Evolutionary conservation across 2,797 vertebrate genomes (phyloP), one percentile per base, ranked within the genome.

Genomic region (Darevskia nairensis): DNA sequence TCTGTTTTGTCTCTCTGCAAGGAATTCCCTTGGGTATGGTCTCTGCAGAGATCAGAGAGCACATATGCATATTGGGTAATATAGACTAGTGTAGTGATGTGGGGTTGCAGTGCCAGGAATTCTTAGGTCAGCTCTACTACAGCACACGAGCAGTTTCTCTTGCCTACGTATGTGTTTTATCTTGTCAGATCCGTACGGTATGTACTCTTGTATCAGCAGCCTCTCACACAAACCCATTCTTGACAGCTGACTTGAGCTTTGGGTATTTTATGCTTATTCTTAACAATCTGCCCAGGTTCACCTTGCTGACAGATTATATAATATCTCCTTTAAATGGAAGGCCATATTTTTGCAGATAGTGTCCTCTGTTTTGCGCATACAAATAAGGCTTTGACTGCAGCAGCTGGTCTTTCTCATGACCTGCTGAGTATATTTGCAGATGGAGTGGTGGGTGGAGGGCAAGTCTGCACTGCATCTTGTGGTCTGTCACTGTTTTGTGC

Each of bases 191-290:
- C 76, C 25, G 41, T 35, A 25, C 32, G 2, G 59, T 9, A 35
- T 74, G 13, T 23, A 32, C 29, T 88, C 66, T 59, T 61, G 35
- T 25, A 84, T 79, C 35, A n/a, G 44, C 75, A 79, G 27, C 0
- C 32, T 84, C n/a, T 69, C 44, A 41, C 8, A 39, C 85, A 77
- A 91, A 59, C 41, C 32, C 0, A n/a, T 0, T 74, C 81, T 86
- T 61, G 41, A 25, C 6, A 66, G 39, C 82, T 88, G 83, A 69
- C 35, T n/a, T 90, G 44, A 61, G 59, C 10, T 8, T 66, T 1
- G n/a, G 79, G 64, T 29, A 6, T 90, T 66, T 64, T 75, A 81
- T 82, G 80, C 55, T 82, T 32, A 21, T 72, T 91, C 61, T 89
- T 29, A 1, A 9, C 2, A 64, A 8, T 72, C 71, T 84, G 86